Evolutionary conservation across 2,113 vertebrate species (phyloP), one percentile per base, ranked within the genome.

Genomic region (Antennarius striatus): DNA sequence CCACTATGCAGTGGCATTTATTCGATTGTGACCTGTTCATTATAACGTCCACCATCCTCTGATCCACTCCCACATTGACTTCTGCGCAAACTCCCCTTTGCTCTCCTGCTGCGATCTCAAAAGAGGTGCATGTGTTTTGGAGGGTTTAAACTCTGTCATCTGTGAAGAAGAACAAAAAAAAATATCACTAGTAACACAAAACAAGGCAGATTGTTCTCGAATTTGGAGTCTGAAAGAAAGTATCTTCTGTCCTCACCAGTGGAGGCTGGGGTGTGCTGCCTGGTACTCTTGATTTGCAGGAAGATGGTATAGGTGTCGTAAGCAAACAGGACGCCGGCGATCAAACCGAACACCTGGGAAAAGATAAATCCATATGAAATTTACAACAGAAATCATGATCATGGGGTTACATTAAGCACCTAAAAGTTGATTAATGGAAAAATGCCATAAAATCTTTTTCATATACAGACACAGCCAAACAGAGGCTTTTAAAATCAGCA

Each of bases 261-360:
- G 50, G 86, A 15, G 47, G 88, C 81, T 17, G 87, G 51, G 0
- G 79, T 60, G 59, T 86, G 81, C 63, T 86, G 80, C 51, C 79
- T 74, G 29, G 10, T 56, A 55, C 62, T 68, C 77, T 83, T 54
- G 70, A 92, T 0, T 45, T 85, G 72, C 73, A 87, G 10, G 72
- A 0, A 92, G 68, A 86, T 81, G 53, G 68, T 86, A 79, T 92
- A 93, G 40, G 88, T 60, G 69, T 93, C 92, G 13, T 92, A 93
- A 5, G 75, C 84, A 68, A 90, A 93, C 62, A 93, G 30, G 40
- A 93, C 32, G 16, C 80, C 86, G 13, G 92, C 92, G 1, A 94
- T 0, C 56, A 94, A 63, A 0, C 93, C 91, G 0, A 94, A 93
- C 8, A 93, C 91, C 92, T 94, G 47, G 1, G 48, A 53, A 42